Evolutionary conservation across 2,113 vertebrate genomes (phyloP), one percentile per base, ranked within the genome.

Genomic region (Promerops cafer): DNA sequence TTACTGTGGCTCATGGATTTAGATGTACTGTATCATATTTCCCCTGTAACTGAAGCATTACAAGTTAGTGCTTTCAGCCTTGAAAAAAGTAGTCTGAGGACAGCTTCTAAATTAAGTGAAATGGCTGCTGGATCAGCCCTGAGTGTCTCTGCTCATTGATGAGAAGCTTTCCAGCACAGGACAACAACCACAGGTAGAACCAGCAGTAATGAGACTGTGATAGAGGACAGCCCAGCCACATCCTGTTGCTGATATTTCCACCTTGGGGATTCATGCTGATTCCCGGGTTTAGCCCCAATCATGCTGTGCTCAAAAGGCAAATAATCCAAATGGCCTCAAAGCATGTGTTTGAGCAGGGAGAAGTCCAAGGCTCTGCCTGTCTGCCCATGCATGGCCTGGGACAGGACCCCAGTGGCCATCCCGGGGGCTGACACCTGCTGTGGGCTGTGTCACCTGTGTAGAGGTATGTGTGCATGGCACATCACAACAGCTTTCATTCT

Each of bases 151-250:
- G 52, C 26, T 66, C 22, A 1, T 18, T 42, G 69, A 77, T 33
- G 40, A 84, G 71, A 44, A 71, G 17, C 33, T 75, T 72, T 92
- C 39, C 80, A 59, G 20, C 19, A 26, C 30, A 74, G 28, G 59
- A 68, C 30, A 75, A 5, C 11, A 7, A 14, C 23, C 60, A 59
- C n/a, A 70, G 27, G 47, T 20, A 57, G 39, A 54, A 57, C 27
- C 72, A 56, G 57, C 47, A 69, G 7, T 8, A 54, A 49, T 5
- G 39, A 57, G 47, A 7, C 18, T 18, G 28, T 23, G 65, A 64
- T 26, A 28, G 0, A 19, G 4, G 1, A 42, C 3, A 79, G 44
- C n/a, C 35, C 1, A 0, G 22, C 21, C 16, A 33, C 23, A n/a
- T 60, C 40, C 59, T 22, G 13, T 8, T 49, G 37, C 40, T 44